Percentiles rank a stretch among this genome's conserved stretches.
These are phyloP conservation scores for Rana temporaria DNA, from an alignment of 2,113 vertebrate genomes.

Conservation along the genomic window DNA sequence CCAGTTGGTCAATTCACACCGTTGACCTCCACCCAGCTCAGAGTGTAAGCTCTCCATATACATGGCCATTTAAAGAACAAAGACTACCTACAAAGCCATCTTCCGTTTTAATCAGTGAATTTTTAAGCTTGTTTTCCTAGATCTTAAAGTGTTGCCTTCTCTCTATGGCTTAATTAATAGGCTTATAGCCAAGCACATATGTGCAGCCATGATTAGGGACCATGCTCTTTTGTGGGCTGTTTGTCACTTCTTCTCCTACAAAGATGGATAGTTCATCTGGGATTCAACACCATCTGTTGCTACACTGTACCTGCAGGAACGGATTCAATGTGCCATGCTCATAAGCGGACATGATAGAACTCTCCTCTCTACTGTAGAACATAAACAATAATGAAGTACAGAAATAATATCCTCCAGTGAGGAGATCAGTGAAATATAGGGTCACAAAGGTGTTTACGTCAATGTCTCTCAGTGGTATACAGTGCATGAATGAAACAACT, in stretches of 20 bases:
- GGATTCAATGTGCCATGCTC: too few species aligned
- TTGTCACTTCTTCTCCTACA: background rate
- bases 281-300: conserved; percentile 14
- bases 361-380: background rate
- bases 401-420: background rate
- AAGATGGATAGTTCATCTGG: background rate
- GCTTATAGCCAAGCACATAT: background rate
- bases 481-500: background rate
- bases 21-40: too few species aligned
- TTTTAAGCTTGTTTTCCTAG: too few species aligned
- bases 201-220: background rate
- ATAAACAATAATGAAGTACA: background rate
- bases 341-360: background rate
- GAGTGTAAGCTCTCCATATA: too few species aligned
- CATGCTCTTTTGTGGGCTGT: background rate
- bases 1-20: too few species aligned
- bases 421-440: too few species aligned
- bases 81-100: too few species aligned
- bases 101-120: too few species aligned
- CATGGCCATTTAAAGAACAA: too few species aligned
- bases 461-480: background rate
- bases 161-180: background rate
- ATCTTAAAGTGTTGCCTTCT: background rate
- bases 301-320: conserved; percentile 10
- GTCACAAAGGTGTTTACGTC: background rate